These are phyloP conservation scores for Cremastinae sp. DNA, from an alignment of 2,888 invertebrate species.

Conservation along the genomic window DNA sequence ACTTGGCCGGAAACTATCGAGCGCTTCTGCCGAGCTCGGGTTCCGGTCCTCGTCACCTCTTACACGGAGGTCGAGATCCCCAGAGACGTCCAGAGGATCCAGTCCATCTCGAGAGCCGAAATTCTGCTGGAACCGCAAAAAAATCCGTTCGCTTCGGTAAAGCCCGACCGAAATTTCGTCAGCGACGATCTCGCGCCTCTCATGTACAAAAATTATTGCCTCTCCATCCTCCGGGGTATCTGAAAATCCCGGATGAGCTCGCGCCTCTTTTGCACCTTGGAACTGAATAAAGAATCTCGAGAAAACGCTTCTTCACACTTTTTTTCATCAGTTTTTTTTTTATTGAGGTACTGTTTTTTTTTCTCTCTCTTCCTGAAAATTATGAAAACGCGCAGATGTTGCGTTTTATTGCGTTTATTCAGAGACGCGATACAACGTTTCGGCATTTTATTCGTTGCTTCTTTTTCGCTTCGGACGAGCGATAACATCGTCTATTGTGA, in stretches of 20 bases:
- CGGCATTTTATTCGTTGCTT: neutral
- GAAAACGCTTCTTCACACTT: neutral
- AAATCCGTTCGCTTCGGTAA: slow-evolving; percentile 86
- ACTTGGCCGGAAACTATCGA: slow-evolving; percentile 86
- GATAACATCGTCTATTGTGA: slow-evolving; percentile 14
- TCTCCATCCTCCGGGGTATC: slow-evolving; percentile 81
- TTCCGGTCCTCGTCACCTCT: slow-evolving; percentile 85
- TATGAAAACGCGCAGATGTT: neutral
- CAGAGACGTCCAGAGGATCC: slow-evolving; percentile 84
- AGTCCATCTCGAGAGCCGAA: slow-evolving; percentile 81
- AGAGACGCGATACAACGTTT: slow-evolving; percentile 31
- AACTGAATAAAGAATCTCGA: neutral
- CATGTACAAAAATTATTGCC: slow-evolving; percentile 87
- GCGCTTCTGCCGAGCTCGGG: slow-evolving; percentile 82
- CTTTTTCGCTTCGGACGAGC: no score
- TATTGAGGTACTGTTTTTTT: neutral
- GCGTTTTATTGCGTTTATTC: slow-evolving; percentile 56
- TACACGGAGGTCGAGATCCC: slow-evolving; percentile 86
- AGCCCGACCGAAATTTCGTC: slow-evolving; percentile 88
- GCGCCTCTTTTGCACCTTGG: neutral
- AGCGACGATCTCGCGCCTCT: slow-evolving; percentile 87
- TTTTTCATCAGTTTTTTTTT: neutral
- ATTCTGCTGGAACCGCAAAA: slow-evolving; percentile 82
- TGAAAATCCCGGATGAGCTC: slow-evolving; percentile 19
- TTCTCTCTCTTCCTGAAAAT: neutral